Percentiles rank a stretch among this genome's conserved stretches.
Evolutionary conservation across 2,113 vertebrate species (phyloP).

Genomic region (Pogonocichla stellata): DNA sequence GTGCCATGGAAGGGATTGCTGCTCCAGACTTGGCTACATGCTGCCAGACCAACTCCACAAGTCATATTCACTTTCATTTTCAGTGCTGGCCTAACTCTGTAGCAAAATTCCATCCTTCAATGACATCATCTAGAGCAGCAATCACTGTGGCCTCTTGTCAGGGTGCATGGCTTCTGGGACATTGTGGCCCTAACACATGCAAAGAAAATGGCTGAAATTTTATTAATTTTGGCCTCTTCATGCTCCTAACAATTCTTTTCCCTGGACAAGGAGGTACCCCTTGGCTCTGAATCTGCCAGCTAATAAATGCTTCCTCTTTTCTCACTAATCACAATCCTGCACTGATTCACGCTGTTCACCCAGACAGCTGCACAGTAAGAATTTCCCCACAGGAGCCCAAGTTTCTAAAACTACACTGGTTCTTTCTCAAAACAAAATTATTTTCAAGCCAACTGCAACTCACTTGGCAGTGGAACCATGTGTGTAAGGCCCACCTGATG

Average conservation of each 20-base stretch:
- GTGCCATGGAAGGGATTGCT: not conserved
- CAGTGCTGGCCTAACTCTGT: not conserved
- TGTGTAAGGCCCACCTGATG: not conserved
- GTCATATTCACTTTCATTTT: not conserved
- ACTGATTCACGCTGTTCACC: not conserved
- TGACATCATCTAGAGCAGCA: not conserved
- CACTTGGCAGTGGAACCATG: accelerated
- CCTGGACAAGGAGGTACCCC: not conserved
- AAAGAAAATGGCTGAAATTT: not conserved
- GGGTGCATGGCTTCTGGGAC: accelerated
- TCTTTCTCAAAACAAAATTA: not conserved
- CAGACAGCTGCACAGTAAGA: not conserved
- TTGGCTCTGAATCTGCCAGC: not conserved
- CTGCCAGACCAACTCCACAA: not conserved
- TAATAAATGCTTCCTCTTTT: not conserved
- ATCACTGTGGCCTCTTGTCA: not conserved
- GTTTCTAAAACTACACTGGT: not conserved
- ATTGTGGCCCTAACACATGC: not conserved
- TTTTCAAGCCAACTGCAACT: not conserved
- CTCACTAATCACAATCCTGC: not conserved
- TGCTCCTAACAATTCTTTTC: not conserved
- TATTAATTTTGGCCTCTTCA: not conserved
- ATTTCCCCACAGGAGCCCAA: not conserved
- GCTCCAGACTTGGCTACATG: not conserved
- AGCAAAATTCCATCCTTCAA: not conserved